phyloP scores from a whole-genome alignment of 2,113 vertebrate genomes.

The Oryzias celebensis region DNA sequence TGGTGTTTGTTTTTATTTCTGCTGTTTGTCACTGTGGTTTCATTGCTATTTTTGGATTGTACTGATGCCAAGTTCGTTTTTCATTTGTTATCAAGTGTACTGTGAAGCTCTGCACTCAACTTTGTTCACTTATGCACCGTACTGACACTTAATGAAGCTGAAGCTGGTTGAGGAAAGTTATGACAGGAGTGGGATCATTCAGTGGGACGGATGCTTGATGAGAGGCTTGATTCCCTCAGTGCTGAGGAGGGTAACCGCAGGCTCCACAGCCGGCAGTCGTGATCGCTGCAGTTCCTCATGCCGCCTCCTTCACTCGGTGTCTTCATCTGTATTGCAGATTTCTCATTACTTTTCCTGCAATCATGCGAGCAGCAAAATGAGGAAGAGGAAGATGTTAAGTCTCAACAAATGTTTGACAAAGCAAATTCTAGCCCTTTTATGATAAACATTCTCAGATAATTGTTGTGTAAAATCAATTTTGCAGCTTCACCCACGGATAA shows the following conservation, averaged over 20 bases:
- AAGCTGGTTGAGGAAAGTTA: conserved; percentile 16
- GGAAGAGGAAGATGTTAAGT: conserved; percentile 10
- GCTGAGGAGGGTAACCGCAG: conserved; percentile 45
- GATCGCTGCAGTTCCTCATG: conserved; percentile 45
- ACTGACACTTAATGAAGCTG: conserved; percentile 26
- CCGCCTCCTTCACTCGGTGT: conserved; percentile 46
- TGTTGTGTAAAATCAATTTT: conserved; percentile 10
- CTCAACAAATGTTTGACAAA: neutral
- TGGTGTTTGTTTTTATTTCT: conserved; percentile 26
- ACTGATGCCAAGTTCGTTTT: conserved; percentile 37
- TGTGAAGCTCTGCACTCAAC: conserved; percentile 22
- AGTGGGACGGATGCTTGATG: conserved; percentile 46
- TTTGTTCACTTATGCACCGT: conserved; percentile 19
- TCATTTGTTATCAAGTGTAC: conserved; percentile 32
- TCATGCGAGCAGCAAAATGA: conserved; percentile 52
- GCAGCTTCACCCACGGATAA: conserved; percentile 21
- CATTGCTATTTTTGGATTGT: conserved; percentile 27
- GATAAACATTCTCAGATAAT: conserved; percentile 17
- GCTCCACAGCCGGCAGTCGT: conserved; percentile 42
- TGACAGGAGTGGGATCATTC: conserved; percentile 5
- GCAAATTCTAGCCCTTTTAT: conserved; percentile 29
- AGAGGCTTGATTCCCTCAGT: conserved; percentile 49
- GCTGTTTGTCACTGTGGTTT: conserved; percentile 34
- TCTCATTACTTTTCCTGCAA: conserved; percentile 33
- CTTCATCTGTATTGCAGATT: conserved; percentile 23